phyloP scores from a whole-genome alignment of 2,113 vertebrate genomes.

The Ochotona princeps region DNA sequence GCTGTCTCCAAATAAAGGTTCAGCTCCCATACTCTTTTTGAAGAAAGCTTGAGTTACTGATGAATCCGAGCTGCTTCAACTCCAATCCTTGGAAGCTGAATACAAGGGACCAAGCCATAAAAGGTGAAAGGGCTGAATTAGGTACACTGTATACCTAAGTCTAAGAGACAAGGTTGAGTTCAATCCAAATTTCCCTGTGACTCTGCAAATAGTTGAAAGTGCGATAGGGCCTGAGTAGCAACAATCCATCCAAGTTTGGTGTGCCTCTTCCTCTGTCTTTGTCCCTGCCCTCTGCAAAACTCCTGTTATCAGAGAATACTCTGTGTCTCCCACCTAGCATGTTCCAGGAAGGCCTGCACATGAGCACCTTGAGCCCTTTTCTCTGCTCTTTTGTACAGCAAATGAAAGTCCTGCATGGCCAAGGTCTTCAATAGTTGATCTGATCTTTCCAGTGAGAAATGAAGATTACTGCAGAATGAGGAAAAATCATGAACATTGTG shows the following conservation, averaged over 20 bases:
- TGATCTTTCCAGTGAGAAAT: neutral
- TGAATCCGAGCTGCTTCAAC: conserved; percentile 24
- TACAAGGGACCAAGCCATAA: neutral
- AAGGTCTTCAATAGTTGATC: neutral
- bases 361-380: neutral
- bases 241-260: neutral
- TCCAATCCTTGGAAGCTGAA: neutral
- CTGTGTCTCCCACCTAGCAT: neutral
- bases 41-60: neutral
- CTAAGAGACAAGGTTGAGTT: neutral
- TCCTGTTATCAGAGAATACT: neutral
- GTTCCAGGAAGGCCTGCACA: neutral
- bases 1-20: neutral
- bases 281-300: neutral
- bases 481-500: neutral
- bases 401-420: neutral
- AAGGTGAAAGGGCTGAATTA: conserved; percentile 43
- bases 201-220: neutral
- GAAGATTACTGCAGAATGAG: neutral
- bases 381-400: neutral
- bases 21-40: neutral
- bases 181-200: neutral
- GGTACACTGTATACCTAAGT: neutral
- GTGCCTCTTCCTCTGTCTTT: neutral
- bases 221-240: neutral